A percentile compares a stretch with the other conserved stretches of the same genome.
Conservation (phyloP, 2,113 vertebrate genomes). For the Cacatua alba region DNA sequence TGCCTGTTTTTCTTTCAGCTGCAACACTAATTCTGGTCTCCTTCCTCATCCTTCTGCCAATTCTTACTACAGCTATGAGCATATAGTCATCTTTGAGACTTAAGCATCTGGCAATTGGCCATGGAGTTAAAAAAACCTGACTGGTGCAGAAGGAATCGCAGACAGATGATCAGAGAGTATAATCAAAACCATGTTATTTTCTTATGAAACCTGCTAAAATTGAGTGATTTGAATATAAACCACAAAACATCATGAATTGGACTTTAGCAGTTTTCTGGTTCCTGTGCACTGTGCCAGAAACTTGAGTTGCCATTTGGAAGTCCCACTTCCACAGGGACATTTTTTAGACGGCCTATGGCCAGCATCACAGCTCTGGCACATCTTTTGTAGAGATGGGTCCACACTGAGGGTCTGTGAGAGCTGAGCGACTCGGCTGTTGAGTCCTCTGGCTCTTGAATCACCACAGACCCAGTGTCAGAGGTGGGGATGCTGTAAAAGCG, state of each 20-base stretch:
- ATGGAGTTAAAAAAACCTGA: not conserved
- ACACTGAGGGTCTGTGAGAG: not conserved
- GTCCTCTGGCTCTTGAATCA: not conserved
- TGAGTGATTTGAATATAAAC: not conserved
- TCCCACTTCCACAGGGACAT: not conserved
- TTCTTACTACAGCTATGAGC: not conserved
- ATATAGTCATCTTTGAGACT: not conserved
- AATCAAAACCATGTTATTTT: not conserved
- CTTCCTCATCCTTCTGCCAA: not conserved
- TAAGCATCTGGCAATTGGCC: not conserved
- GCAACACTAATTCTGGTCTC: not conserved
- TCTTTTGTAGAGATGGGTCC: not conserved
- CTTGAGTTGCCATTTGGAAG: not conserved
- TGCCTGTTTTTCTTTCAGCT: not conserved
- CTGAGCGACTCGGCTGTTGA: not conserved
- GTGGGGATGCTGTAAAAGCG: not conserved
- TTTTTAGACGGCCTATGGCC: not conserved
- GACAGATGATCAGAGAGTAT: not conserved
- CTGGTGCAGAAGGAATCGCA: not conserved
- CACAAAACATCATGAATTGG: not conserved
- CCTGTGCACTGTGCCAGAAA: not conserved
- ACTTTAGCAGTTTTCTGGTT: not conserved
- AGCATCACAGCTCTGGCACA: not conserved
- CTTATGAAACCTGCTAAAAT: conserved; percentile 16
- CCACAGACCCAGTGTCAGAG: not conserved